These are phyloP conservation scores for Boloria euphrosyne DNA, from an alignment of 2,888 invertebrate genomes.

Conservation along the genomic window DNA sequence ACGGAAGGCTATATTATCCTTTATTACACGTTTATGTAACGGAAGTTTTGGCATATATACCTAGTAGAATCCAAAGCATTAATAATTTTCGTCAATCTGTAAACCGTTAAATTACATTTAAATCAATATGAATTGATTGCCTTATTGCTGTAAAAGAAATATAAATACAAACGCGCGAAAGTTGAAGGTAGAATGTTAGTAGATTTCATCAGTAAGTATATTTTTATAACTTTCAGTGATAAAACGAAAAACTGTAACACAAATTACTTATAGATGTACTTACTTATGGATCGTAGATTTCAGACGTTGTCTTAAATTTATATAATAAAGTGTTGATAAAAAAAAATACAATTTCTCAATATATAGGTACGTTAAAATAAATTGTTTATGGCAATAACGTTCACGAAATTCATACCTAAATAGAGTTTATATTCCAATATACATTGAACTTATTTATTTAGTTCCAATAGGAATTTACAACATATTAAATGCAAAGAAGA, in stretches of 20 bases:
- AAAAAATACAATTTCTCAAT: not conserved
- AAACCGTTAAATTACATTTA: no score
- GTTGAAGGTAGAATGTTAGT: no score
- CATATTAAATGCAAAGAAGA: conserved; percentile 65
- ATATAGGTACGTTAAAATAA: not conserved
- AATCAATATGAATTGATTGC: no score
- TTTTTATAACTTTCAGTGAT: not conserved
- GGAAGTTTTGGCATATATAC: no score
- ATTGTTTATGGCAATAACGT: conserved; percentile 21
- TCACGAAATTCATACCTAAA: conserved; percentile 40
- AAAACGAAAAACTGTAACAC: not conserved
- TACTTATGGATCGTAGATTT: conserved; percentile 2
- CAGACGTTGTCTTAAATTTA: not conserved
- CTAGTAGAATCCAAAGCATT: no score
- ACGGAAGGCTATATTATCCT: no score
- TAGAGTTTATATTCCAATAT: conserved; percentile 24
- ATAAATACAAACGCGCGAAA: no score
- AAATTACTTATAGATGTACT: not conserved
- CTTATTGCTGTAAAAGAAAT: no score
- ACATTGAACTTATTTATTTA: conserved; percentile 21
- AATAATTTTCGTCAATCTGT: no score
- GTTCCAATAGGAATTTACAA: conserved; percentile 26
- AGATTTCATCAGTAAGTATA: not conserved
- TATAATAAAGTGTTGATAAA: not conserved
- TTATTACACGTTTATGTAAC: no score